Percentiles rank a stretch among this genome's conserved stretches.
These are phyloP conservation scores for Antedon mediterranea DNA, from an alignment of 53 echinoderm and acorn worm species.

Conservation along the genomic window DNA sequence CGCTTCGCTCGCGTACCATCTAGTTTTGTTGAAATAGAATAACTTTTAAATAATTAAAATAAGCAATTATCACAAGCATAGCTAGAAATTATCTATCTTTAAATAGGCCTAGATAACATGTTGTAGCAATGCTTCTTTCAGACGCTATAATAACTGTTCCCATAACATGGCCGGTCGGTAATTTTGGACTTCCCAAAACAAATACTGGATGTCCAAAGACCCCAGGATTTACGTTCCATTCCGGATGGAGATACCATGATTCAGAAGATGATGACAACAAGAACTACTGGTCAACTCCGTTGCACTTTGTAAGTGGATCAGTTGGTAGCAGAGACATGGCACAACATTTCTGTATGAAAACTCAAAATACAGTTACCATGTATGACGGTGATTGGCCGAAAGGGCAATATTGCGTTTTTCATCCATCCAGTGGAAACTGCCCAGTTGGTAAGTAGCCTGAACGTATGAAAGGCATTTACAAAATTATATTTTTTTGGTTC, in stretches of 20 bases:
- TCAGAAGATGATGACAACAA: conserved; percentile 1
- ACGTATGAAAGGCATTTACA: background rate
- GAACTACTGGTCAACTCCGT: conserved; percentile 23
- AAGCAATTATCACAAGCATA: too few relatives aligned
- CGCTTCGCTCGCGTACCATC: too few relatives aligned
- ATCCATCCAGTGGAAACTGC: conserved; percentile 6
- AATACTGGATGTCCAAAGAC: conserved; percentile 13
- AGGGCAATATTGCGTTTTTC: conserved; percentile 51
- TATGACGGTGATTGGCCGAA: conserved; percentile 23
- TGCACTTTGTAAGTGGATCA: conserved; percentile 5
- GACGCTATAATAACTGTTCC: background rate
- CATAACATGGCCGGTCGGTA: conserved; percentile 18
- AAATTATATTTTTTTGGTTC: background rate
- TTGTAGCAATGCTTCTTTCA: too few relatives aligned
- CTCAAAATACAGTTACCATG: background rate
- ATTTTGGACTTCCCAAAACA: conserved; percentile 24
- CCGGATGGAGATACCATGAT: conserved; percentile 29
- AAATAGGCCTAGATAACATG: too few relatives aligned
- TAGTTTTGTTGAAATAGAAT: too few relatives aligned
- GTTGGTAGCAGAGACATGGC: conserved; percentile 6
- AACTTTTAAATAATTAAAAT: too few relatives aligned
- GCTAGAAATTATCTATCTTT: too few relatives aligned
- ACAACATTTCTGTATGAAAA: conserved; percentile 53
- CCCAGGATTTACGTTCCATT: conserved; percentile 12
- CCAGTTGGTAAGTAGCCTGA: conserved; percentile 16